Evolutionary conservation across 2,888 invertebrate species (phyloP).

Genomic region (Branchinecta sandiegonensis): DNA sequence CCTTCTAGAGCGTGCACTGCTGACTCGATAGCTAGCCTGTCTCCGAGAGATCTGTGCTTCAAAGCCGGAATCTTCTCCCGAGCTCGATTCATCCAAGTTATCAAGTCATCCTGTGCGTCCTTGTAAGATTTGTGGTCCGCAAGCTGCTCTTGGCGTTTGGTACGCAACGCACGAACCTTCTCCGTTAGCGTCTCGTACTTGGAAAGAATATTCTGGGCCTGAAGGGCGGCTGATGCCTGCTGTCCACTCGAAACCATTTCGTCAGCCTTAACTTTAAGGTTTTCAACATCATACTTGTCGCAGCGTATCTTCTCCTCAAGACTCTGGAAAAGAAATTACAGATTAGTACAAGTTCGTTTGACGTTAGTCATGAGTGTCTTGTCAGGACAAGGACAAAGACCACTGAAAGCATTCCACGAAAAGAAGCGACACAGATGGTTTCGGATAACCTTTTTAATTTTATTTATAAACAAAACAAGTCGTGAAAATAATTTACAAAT

Average conservation of each 20-base stretch:
- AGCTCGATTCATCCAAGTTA: conserved; percentile 71
- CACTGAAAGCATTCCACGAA: too few relatives aligned
- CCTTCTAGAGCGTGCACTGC: conserved; percentile 70
- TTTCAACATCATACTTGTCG: conserved; percentile 77
- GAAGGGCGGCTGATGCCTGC: conserved; percentile 62
- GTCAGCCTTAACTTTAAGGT: conserved; percentile 61
- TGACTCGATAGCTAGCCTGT: conserved; percentile 74
- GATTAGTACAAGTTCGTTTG: too few relatives aligned
- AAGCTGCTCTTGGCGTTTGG: conserved; percentile 68
- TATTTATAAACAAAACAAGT: too few relatives aligned
- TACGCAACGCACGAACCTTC: conserved; percentile 56
- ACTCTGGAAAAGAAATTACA: conserved; percentile 34
- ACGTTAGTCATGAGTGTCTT: too few relatives aligned
- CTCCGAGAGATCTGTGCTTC: conserved; percentile 66
- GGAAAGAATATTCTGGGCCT: conserved; percentile 69
- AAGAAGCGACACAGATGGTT: too few relatives aligned
- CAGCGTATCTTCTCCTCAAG: conserved; percentile 75
- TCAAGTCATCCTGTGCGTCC: conserved; percentile 76
- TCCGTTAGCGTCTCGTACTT: conserved; percentile 65
- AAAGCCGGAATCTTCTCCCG: conserved; percentile 76
- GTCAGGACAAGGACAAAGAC: too few relatives aligned
- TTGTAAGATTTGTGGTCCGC: conserved; percentile 77
- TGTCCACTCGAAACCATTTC: conserved; percentile 76
- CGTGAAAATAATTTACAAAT: too few relatives aligned
- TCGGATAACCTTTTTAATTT: too few relatives aligned